Percentiles rank a stretch among this genome's conserved stretches.
Evolutionary conservation across 2,888 invertebrate species (phyloP).

Genomic region (Temnothorax unifasciatus): DNA sequence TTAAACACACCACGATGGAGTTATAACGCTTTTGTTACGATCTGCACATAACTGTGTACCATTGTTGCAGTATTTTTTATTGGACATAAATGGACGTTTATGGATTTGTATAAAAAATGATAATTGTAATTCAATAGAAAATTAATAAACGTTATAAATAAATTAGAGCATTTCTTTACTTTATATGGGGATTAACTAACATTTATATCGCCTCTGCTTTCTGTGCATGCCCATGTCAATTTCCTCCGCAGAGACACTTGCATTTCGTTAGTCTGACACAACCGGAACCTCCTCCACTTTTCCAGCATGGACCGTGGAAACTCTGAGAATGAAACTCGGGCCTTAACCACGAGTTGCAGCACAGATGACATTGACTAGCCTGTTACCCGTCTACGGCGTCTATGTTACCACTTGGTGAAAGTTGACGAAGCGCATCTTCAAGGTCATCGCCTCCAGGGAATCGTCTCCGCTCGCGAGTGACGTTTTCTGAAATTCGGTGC

Average conservation of each 20-base stretch:
- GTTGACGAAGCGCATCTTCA: constrained; percentile 81
- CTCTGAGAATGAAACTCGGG: constrained; percentile 40
- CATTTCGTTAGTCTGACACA: constrained; percentile 40
- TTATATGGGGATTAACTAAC: neutral
- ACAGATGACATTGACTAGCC: constrained; percentile 80
- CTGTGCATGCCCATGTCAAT: neutral
- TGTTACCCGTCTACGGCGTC: constrained; percentile 66
- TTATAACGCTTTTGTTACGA: neutral
- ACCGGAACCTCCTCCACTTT: constrained; percentile 51
- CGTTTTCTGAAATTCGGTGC: constrained; percentile 61
- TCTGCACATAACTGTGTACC: neutral
- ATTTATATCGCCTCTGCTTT: neutral
- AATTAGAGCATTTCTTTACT: neutral
- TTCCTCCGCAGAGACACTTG: constrained; percentile 9
- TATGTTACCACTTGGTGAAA: constrained; percentile 78
- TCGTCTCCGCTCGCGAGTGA: constrained; percentile 16
- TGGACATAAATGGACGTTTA: neutral
- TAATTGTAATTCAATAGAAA: neutral
- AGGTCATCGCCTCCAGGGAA: constrained; percentile 74
- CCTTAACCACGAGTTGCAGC: constrained; percentile 53
- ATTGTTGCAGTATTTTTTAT: neutral
- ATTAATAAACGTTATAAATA: constrained; percentile 5
- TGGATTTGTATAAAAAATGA: neutral
- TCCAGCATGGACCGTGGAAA: constrained; percentile 29
- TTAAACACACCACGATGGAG: neutral